Percentiles rank a stretch among this genome's conserved stretches.
These are phyloP conservation scores for Petrolisthes cinctipes DNA, from an alignment of 2,888 invertebrate species.

Conservation along the genomic window DNA sequence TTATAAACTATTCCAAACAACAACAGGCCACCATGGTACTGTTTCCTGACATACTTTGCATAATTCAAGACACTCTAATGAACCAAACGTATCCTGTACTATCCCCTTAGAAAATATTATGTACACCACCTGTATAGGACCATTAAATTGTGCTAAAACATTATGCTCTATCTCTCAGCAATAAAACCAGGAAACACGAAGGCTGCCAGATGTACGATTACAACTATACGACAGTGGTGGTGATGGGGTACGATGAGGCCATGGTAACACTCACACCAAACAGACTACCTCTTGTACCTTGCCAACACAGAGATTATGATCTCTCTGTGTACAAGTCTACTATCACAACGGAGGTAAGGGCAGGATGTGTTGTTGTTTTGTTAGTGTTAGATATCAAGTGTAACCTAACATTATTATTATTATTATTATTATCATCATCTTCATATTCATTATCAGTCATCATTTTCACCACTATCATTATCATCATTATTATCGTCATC, in stretches of 20 bases:
- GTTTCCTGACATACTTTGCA: too few species aligned
- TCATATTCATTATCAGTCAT: not conserved
- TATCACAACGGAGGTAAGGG: conserved; percentile 20
- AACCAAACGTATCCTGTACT: too few species aligned
- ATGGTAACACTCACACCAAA: not conserved
- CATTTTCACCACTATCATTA: not conserved
- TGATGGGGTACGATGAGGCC: conserved; percentile 26
- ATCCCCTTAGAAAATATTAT: too few species aligned
- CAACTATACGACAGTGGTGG: conserved; percentile 33
- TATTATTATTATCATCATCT: not conserved
- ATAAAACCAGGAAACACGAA: not conserved
- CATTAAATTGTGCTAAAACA: not conserved
- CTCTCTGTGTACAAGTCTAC: conserved; percentile 21
- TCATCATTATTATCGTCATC: not conserved
- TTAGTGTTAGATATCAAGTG: not conserved
- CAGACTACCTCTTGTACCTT: not conserved
- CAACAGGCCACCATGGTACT: too few species aligned
- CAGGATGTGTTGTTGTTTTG: too few species aligned
- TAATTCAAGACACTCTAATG: too few species aligned
- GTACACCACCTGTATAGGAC: too few species aligned
- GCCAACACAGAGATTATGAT: conserved; percentile 17
- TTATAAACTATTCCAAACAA: too few species aligned
- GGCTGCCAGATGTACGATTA: conserved; percentile 30
- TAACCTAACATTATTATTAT: not conserved
- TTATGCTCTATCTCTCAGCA: not conserved